Evolutionary conservation across 2,888 invertebrate genomes (phyloP), one percentile per base, ranked within the genome.

Genomic region (Maniola hyperantus): DNA sequence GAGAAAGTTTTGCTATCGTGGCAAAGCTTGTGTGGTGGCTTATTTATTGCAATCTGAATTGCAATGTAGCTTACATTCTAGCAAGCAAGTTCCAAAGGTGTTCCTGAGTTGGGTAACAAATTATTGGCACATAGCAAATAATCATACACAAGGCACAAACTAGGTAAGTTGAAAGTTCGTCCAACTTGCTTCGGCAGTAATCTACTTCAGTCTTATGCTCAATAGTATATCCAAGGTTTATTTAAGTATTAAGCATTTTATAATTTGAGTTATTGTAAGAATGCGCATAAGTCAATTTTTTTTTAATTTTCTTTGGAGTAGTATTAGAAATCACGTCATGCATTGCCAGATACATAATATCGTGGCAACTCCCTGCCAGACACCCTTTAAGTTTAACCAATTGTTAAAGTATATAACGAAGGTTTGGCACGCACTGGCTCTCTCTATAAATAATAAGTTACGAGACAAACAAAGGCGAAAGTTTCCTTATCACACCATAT

Each of bases 11-110:
- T 74, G 78, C 75, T 83, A 83, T 83, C 81, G 80, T 80, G 79
- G 78, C 82, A 79, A 81, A 80, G 80, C 80, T 79, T 71, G 79
- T 78, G 78, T 75, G 75, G 78, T 79, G 77, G 78, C 84, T 89
- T 87, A 87, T 88, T 90, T 90, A 84, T 84, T 83, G 85, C 87
- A 89, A 89, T 89, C 85, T 87, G 84, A 81, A 81, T 83, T 81
- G 83, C 84, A 83, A 87, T 86, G 87, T 86, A 83, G 78, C 42
- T 42, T n/a, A 42, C 57, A 57, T 57, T 36, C 54, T 54, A 18
- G 36, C 36, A 55, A 18, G 39, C 78, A 85, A 88, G 82, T 88
- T 88, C 81, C 65, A 85, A 85, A 87, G 84, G 85, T 83, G 80
- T 77, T 78, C 77, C 75, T 76, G 80, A 85, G 82, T 82, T 83